A percentile compares a stretch with the other conserved stretches of the same genome.
These are phyloP conservation scores for Melangyna quadrimaculata DNA, from an alignment of 2,888 invertebrate species.

Conservation along the genomic window DNA sequence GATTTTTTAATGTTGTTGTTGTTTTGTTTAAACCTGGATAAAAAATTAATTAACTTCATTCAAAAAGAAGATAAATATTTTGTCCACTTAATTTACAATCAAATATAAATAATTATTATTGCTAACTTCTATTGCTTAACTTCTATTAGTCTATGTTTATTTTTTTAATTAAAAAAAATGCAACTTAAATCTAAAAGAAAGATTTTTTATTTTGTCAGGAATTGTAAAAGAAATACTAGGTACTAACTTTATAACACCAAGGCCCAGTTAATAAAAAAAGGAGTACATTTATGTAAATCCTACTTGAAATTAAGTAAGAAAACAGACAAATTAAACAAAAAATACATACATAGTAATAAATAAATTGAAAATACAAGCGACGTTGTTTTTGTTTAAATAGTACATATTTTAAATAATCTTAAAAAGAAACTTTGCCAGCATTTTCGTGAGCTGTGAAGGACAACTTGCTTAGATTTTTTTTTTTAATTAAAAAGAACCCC, in stretches of 20 bases:
- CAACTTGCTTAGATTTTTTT: not conserved
- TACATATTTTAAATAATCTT: not conserved
- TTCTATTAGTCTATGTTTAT: conserved; percentile 62
- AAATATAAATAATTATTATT: conserved; percentile 20
- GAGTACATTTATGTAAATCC: not conserved
- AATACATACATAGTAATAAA: not conserved
- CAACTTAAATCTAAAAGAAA: conserved; percentile 54
- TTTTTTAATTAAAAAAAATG: conserved; percentile 34
- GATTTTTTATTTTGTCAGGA: conserved; percentile 26
- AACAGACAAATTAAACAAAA: not conserved
- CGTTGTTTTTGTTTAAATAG: not conserved
- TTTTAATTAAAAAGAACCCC: not conserved
- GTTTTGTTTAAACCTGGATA: conserved; percentile 64
- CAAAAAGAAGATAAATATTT: conserved; percentile 33
- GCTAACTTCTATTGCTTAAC: conserved; percentile 40
- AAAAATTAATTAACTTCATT: conserved; percentile 40
- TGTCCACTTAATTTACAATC: conserved; percentile 53
- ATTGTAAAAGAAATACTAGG: conserved; percentile 20
- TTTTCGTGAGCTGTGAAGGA: not conserved
- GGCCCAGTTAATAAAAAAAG: not conserved
- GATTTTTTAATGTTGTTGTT: conserved; percentile 43
- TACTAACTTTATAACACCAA: conserved; percentile 4
- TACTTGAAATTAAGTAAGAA: not conserved
- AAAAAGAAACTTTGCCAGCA: not conserved
- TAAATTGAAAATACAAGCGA: not conserved